phyloP scores from a whole-genome alignment of 2,888 invertebrate species.

The Microctonus brassicae region DNA sequence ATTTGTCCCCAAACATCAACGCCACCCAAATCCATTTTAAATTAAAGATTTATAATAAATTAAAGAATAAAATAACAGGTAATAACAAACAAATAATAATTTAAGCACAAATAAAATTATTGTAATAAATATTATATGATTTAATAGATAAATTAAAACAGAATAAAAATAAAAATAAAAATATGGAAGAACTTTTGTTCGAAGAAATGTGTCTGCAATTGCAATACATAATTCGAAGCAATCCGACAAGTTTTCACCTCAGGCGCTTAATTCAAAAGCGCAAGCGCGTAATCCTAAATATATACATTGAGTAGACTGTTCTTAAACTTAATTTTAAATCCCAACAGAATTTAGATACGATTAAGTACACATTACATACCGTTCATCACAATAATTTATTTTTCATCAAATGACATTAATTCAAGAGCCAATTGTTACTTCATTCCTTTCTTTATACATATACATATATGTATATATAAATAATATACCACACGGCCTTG shows the following conservation, averaged over 20 bases:
- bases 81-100: not conserved
- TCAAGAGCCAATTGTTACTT: no score
- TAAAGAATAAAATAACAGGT: not conserved
- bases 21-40: slow-evolving; percentile 77
- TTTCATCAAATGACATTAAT: slow-evolving; percentile 5
- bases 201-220: slow-evolving; percentile 41
- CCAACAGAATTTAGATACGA: slow-evolving; percentile 37
- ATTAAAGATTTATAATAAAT: no score
- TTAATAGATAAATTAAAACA: not conserved
- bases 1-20: slow-evolving; percentile 91
- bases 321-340: slow-evolving; percentile 61
- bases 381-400: slow-evolving; percentile 3
- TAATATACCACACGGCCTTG: not conserved
- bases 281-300: slow-evolving; percentile 67
- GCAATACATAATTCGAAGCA: slow-evolving; percentile 51
- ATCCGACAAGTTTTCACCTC: slow-evolving; percentile 55
- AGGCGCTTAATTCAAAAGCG: slow-evolving; percentile 62
- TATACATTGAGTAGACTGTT: slow-evolving; percentile 61
- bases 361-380: not conserved
- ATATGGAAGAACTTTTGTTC: not conserved
- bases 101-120: not conserved
- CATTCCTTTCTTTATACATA: no score
- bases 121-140: not conserved
- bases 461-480: no score
- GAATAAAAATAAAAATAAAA: not conserved